These are phyloP conservation scores for Rhizoglyphus robini DNA, from an alignment of 1,140 invertebrate genomes.

Conservation along the genomic window DNA sequence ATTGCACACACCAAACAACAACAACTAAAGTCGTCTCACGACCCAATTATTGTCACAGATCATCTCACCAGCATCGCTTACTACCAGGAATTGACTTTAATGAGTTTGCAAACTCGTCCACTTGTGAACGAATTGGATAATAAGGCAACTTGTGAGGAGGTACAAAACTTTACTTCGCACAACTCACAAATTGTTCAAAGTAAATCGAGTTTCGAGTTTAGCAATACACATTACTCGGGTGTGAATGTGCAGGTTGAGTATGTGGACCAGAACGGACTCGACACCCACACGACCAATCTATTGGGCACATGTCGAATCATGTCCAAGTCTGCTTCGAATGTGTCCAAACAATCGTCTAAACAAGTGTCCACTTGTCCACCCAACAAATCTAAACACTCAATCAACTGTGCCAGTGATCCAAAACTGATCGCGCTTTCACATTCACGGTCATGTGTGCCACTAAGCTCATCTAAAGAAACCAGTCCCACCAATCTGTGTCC, in stretches of 20 bases:
- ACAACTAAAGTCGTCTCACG: background rate
- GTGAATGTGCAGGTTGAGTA: background rate
- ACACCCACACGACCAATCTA: too few species aligned
- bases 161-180: conserved; percentile 24
- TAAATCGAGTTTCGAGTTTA: too few species aligned
- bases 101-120: conserved; percentile 18
- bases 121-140: background rate
- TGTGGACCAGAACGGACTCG: background rate
- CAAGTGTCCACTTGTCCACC: background rate
- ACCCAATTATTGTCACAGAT: background rate
- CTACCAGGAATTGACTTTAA: conserved; percentile 18
- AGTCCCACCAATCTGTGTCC: too few species aligned
- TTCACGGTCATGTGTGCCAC: too few species aligned
- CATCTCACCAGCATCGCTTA: background rate
- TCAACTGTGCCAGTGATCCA: too few species aligned
- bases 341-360: background rate
- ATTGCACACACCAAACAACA: background rate
- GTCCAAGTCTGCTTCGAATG: too few species aligned
- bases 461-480: too few species aligned
- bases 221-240: background rate
- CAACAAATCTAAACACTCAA: too few species aligned
- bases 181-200: background rate
- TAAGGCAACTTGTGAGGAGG: background rate
- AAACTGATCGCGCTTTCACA: too few species aligned
- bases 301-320: too few species aligned